Base-by-base conservation (phyloP, 2,888 invertebrate species). In the Athripsodes cinereus region DNA sequence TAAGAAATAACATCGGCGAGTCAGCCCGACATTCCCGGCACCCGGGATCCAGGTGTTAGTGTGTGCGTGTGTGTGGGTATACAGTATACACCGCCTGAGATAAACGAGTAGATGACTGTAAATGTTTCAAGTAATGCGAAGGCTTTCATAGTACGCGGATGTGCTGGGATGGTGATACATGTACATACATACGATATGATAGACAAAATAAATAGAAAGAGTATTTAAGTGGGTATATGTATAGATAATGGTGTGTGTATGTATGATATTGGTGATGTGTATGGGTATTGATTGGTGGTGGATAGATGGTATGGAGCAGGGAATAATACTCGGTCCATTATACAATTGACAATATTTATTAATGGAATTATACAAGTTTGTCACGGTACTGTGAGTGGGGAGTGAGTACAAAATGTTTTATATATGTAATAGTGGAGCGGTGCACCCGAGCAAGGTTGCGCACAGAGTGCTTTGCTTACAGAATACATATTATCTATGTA, bases 271-370 rank as follows among this genome's bases (percentile, higher is more conserved):
- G 11, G 31, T 8, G 8, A 8, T 8, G 11, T 11, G 40, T n/a
- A 13, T n/a, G n/a, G 16, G 40, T 40, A 13, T 2, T 16, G 40
- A 13, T 11, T 31, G 40, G 16, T 13, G 16, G 16, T 3, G 16
- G 40, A 13, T 8, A 18, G 53, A 22, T 19, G 44, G 13, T 20
- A 13, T n/a, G n/a, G 2, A 13, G 31, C 31, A 40, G 16, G 16
- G n/a, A 40, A 40, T 40, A 40, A 40, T 40, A 40, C n/a, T 40
- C 40, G n/a, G 48, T 52, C 55, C 57, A 54, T 58, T 56, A 54
- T 78, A 78, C 78, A 78, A 78, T 79, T 78, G 79, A 79, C 79
- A 78, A 79, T 78, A 79, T 78, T 79, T 78, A 78, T 78, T 79
- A 78, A 78, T 78, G 78, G 76, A 77, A 77, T 40, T 76, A 74